These are phyloP conservation scores for Notodonta ziczac DNA, from an alignment of 2,888 invertebrate genomes.

Conservation along the genomic window DNA sequence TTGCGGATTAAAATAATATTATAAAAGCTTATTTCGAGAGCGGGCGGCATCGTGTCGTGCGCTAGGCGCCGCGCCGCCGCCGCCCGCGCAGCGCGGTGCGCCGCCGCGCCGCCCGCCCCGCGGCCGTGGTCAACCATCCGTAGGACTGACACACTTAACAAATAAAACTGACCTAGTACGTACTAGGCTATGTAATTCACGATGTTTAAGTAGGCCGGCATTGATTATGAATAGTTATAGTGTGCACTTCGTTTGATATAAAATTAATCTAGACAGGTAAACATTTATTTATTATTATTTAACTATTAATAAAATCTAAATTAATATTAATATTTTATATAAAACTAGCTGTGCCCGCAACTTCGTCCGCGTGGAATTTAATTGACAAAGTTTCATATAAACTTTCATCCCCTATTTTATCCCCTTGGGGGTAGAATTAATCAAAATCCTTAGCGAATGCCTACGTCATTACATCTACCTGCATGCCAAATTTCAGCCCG, in stretches of 20 bases:
- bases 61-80: conserved; percentile 35
- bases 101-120: conserved; percentile 5
- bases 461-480: too few species aligned
- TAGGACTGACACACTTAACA: conserved; percentile 36
- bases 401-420: too few species aligned
- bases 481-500: too few species aligned
- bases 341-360: too few species aligned
- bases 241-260: conserved; percentile 23
- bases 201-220: conserved; percentile 40
- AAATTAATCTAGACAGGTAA: background rate
- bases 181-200: conserved; percentile 38
- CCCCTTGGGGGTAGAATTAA: too few species aligned
- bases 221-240: conserved; percentile 45
- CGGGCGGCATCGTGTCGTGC: conserved; percentile 29
- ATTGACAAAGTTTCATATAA: too few species aligned
- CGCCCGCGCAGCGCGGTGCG: conserved; percentile 15
- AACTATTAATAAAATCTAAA: too few species aligned
- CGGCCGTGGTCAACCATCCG: background rate
- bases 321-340: too few species aligned
- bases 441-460: too few species aligned
- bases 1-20: conserved; percentile 69
- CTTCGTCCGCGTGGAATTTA: too few species aligned
- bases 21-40: conserved; percentile 60
- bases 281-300: too few species aligned
- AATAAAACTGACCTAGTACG: conserved; percentile 48